These are phyloP conservation scores for Echinarachnius parma DNA, from an alignment of 53 echinoderm and acorn worm species.

Conservation along the genomic window DNA sequence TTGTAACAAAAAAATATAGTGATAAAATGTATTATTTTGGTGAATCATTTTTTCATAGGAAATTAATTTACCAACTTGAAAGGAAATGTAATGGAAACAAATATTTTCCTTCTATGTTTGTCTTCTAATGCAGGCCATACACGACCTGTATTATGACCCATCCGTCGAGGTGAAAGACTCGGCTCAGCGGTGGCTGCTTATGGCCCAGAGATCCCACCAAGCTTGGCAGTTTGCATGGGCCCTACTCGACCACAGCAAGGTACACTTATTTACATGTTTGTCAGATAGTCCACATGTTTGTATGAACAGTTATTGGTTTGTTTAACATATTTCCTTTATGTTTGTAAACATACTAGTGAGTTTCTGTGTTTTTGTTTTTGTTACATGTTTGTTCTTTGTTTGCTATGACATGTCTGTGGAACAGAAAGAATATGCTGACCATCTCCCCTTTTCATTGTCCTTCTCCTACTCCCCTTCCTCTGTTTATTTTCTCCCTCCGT, in stretches of 20 bases:
- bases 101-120: neutral
- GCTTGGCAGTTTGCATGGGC: conserved; percentile 98
- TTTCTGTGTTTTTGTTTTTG: neutral
- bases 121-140: conserved; percentile 80
- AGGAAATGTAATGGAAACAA: too few species aligned
- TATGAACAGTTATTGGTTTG: neutral
- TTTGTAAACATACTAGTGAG: too few species aligned
- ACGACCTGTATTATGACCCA: conserved; percentile 87
- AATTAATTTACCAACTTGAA: too few species aligned
- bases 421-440: neutral
- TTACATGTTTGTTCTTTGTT: neutral
- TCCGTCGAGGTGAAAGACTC: conserved; percentile 79
- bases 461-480: too few species aligned
- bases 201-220: conserved; percentile 85
- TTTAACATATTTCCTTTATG: neutral
- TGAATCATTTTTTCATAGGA: too few species aligned
- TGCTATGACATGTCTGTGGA: too few species aligned
- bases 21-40: too few species aligned
- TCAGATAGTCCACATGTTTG: too few species aligned
- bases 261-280: too few species aligned
- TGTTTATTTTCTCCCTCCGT: neutral
- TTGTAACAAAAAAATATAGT: too few species aligned
- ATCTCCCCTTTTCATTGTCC: too few species aligned
- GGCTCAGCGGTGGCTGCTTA: conserved; percentile 88
- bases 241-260: conserved; percentile 79